Base-by-base conservation (phyloP, 2,888 invertebrate genomes). In the Chirona hameri region DNA sequence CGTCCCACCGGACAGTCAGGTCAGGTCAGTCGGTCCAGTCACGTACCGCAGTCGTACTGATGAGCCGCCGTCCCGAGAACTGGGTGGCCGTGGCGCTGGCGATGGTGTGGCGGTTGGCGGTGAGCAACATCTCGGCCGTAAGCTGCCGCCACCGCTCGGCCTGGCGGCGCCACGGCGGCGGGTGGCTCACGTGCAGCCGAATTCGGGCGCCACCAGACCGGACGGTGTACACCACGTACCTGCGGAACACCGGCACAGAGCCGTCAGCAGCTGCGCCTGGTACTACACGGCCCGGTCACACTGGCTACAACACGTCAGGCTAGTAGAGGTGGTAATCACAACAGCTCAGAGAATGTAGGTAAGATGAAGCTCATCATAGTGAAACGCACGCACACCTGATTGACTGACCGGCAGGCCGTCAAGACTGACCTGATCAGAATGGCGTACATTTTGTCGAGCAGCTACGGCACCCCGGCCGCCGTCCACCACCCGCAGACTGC, bases 41-140 rank as follows among this genome's bases (percentile, higher is more conserved):
- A 87, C 90, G 88, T 88, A 89, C 98, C 99, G 89, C 99, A 99
- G 90, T 99, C 99, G 88, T 98, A 99, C 89, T 99, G 98, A 99
- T 98, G 82, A 99, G 92, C 83, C 97, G 91, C n/a, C 97, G 94
- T 90, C 99, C 99, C 29, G 99, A 99, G 89, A 99, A 99, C 88
- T 96, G 95, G 3, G 97, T 96, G 84, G 92, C 91, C 92, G 94
- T 95, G 0, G 93, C 92, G 82, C 93, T 92, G 55, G 92, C 92
- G 83, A 97, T 92, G 60, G 93, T 93, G 91, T 97, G 97, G 83
- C 97, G 89, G 85, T 93, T 88, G 1, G 91, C 89, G 76, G 93
- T 89, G 86, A 92, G 91, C 48, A 92, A 91, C 80, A 94, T 87
- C 80, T 91, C 87, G 57, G 88, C 89, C 72, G 90, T 89, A 21